Evolutionary conservation across 2,888 invertebrate genomes (phyloP), one percentile per base, ranked within the genome.

Genomic region (Hydroisotoma schaefferi): DNA sequence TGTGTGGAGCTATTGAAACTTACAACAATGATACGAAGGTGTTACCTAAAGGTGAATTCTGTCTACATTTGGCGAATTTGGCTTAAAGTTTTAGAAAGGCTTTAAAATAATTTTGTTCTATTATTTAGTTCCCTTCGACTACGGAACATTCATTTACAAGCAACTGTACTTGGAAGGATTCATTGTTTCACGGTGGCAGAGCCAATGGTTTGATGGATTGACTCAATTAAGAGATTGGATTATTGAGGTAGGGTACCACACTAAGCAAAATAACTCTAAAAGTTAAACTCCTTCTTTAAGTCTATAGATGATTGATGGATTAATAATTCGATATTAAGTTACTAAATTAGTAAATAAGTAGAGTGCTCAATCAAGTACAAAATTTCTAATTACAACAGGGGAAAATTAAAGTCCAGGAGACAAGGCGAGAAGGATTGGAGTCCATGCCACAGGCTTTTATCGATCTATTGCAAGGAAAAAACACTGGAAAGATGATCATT

Each of bases 151-250:
- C 26, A 77, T 86, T 1, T 77, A 77, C 25, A 82, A 82, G 12
- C 80, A 85, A 73, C 73, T 87, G 49, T 81, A 79, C 70, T 77
- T 87, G 71, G 82, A 85, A 78, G 87, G 87, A 1, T 85, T 87
- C 67, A 73, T 78, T 5, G 80, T 81, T 0, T 38, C 37, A 2
- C 77, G 81, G 28, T 87, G 85, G 84, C 51, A 56, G 1, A 76
- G 82, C 61, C 78, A 83, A 53, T 85, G 83, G 83, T 74, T 78
- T 27, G 85, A 86, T 75, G 87, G 84, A 1, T 43, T 55, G 2
- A 23, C 60, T 27, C 81, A 84, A 57, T 44, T 72, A 23, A 57
- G 67, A 43, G 68, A 70, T 38, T 72, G 70, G 70, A 68, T 72
- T 54, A 40, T 67, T 10, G 67, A 71, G 29, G 87, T 86, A 44